These are phyloP conservation scores for human (Homo sapiens) DNA, from an alignment of 2,113 vertebrate genomes.

Conservation along the genomic window GRCh38 chr12:81430001-81430500, in stretches of 20 bases:
- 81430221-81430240: not conserved
- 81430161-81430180: not conserved
- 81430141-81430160: not conserved
- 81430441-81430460: not conserved
- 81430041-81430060: not conserved
- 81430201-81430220: not conserved
- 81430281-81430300: not conserved
- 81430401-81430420: not conserved
- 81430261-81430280: not conserved
- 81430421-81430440: not conserved
- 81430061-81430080: not conserved
- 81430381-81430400: not conserved
- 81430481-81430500: not conserved
- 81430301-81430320: not conserved
- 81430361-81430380: not conserved
- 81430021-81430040: not conserved
- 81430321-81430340: not conserved
- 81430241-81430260: not conserved
- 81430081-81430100: not conserved
- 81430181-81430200: not conserved
- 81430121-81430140: not conserved
- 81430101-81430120: not conserved
- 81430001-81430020: not conserved
- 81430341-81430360: not conserved
- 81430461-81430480: not conserved